phyloP scores from a whole-genome alignment of 2,113 vertebrate species.

The Myxocyprinus asiaticus region DNA sequence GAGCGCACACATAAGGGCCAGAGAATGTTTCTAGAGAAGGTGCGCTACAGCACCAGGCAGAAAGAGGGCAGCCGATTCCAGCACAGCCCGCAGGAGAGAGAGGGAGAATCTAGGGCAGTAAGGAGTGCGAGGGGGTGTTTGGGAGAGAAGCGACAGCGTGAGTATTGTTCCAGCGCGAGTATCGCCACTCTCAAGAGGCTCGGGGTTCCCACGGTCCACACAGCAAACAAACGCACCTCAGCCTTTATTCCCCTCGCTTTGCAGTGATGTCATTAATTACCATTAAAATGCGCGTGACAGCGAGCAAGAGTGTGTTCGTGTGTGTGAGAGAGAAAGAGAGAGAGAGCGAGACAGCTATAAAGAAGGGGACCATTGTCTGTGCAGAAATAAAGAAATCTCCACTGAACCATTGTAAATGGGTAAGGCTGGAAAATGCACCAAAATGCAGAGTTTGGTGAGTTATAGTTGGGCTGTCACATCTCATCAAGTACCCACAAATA shows the following conservation, averaged over 20 bases:
- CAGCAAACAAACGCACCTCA: constrained; percentile 76
- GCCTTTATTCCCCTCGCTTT: constrained; percentile 50
- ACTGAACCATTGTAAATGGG: constrained; percentile 92
- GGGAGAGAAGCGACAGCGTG: constrained; percentile 58
- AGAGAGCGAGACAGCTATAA: constrained; percentile 54
- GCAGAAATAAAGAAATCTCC: constrained; percentile 91
- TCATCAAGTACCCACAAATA: constrained; percentile 77
- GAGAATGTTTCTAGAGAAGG: neutral
- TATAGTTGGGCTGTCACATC: constrained; percentile 78
- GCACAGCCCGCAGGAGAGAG: constrained; percentile 24
- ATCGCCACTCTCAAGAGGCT: constrained; percentile 79
- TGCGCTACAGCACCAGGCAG: constrained; percentile 51
- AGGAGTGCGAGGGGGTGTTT: constrained; percentile 73
- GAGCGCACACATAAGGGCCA: neutral
- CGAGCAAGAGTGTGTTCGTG: constrained; percentile 62
- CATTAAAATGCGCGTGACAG: constrained; percentile 81
- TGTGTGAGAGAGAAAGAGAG: constrained; percentile 41
- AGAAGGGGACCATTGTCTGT: constrained; percentile 77
- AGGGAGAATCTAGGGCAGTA: constrained; percentile 45
- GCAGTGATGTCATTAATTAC: constrained; percentile 84
- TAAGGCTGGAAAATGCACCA: constrained; percentile 84
- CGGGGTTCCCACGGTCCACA: constrained; percentile 80
- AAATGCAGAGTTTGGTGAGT: constrained; percentile 74
- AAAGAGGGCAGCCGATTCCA: constrained; percentile 56
- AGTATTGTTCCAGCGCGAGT: constrained; percentile 78